Conservation (phyloP, 2,888 invertebrate species). For the Neoaliturus tenellus region DNA sequence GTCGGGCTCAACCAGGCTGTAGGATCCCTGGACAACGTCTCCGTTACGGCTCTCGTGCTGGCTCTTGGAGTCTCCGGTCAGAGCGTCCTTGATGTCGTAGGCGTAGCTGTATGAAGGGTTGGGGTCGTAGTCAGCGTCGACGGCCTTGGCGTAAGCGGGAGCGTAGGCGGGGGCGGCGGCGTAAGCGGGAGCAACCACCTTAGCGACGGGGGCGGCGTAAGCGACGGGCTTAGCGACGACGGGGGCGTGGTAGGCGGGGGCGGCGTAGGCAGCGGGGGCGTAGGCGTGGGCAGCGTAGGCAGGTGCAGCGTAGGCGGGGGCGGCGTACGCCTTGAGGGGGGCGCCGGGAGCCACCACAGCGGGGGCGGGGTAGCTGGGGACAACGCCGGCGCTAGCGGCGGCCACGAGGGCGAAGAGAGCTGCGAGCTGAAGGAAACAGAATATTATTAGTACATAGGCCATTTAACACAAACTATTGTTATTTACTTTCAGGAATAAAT, state of each 20-base stretch:
- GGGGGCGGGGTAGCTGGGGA: slow-evolving; percentile 60
- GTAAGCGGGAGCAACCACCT: slow-evolving; percentile 47
- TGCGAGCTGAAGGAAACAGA: neutral
- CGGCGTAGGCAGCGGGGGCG: slow-evolving; percentile 63
- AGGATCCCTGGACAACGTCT: slow-evolving; percentile 66
- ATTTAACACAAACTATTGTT: no score
- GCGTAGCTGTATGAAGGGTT: slow-evolving; percentile 67
- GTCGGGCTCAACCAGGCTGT: slow-evolving; percentile 67
- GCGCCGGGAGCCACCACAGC: slow-evolving; percentile 66
- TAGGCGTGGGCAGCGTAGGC: slow-evolving; percentile 59
- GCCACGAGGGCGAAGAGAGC: slow-evolving; percentile 70
- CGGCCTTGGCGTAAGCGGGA: slow-evolving; percentile 70
- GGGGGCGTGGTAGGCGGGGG: slow-evolving; percentile 58
- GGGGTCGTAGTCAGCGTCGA: slow-evolving; percentile 66
- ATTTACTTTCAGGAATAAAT: no score
- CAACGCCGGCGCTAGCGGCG: slow-evolving; percentile 57
- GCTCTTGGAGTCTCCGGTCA: slow-evolving; percentile 67
- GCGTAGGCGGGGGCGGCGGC: slow-evolving; percentile 64
- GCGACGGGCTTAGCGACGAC: slow-evolving; percentile 70
- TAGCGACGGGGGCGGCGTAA: slow-evolving; percentile 65
- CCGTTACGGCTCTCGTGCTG: slow-evolving; percentile 66
- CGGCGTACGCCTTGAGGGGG: slow-evolving; percentile 57
- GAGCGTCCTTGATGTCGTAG: slow-evolving; percentile 66
- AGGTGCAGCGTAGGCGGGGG: slow-evolving; percentile 56
- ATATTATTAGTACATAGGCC: no score